Base-by-base conservation (phyloP, 2,113 vertebrate genomes). In the Meriones unguiculatus region DNA sequence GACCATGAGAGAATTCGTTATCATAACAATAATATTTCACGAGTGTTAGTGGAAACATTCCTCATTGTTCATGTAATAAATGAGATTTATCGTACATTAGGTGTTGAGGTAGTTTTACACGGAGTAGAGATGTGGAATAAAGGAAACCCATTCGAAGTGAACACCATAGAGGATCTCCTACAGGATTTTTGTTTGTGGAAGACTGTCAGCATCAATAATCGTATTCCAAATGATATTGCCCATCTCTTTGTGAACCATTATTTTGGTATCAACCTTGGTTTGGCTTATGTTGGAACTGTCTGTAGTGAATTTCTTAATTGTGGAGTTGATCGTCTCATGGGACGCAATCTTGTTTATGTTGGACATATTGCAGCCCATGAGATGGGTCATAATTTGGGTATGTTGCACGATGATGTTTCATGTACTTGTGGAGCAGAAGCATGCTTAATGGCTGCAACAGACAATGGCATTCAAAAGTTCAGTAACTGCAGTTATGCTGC, bases 401-500 rank as follows among this genome's bases (percentile, higher is more conserved):
- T 96, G 89, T 0, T 0, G 0, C 93, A 94, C 59, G 92, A 96
- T 82, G 24, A 7, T 0, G 0, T 0, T 6, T 1, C 14, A 4
- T 96, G 93, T 62, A 52, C 3, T 1, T 91, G 87, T 82, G 73
- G 22, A 52, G 0, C 4, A 4, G 3, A 0, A 0, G 0, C 0
- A 1, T 93, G 81, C 2, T 46, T 93, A 78, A 95, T 91, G 91
- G 25, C 10, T 57, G 57, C 1, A 64, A 0, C 0, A 38, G 8
- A 52, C 5, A 52, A 0, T 14, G 78, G 0, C 0, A 75, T 95
- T 15, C 1, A 0, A 0, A 65, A 28, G 0, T 98, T 98, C 86
- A 98, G 98, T 90, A 98, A 98, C 41, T 98, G 94, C 81, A 90
- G 75, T 41, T 95, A 75, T 82, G 3, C 14, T 24, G 0, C 11